Percentiles rank a stretch among this genome's conserved stretches.
Evolutionary conservation across 2,797 vertebrate species (phyloP).

Genomic region (Staurois parvus): DNA sequence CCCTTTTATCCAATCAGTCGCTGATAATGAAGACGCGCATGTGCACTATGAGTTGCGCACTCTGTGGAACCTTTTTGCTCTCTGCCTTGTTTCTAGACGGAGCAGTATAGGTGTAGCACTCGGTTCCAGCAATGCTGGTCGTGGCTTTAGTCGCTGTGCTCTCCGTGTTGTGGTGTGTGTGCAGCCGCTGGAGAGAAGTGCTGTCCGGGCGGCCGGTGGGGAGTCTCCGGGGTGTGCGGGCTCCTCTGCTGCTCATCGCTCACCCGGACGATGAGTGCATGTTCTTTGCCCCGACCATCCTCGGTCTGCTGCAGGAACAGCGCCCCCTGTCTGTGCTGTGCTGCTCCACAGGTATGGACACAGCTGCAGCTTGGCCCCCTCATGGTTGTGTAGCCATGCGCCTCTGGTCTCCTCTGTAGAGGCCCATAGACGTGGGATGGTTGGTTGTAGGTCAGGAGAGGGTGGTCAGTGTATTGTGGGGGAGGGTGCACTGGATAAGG

Average conservation of each 20-base stretch:
- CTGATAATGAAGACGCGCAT: neutral
- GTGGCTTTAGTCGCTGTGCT: neutral
- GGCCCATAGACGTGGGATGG: no score
- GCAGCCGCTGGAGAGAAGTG: neutral
- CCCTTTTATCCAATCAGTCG: neutral
- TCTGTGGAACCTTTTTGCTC: neutral
- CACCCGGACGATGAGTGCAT: constrained; percentile 97
- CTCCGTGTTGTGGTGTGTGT: neutral
- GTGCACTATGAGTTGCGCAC: neutral
- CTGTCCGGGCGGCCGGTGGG: constrained; percentile 32
- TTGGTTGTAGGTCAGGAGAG: no score
- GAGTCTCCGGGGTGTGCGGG: constrained; percentile 1
- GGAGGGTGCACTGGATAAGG: no score
- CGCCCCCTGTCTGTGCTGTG: constrained; percentile 83
- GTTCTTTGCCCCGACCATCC: constrained; percentile 92
- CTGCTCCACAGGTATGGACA: constrained; percentile 88
- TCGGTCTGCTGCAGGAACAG: constrained; percentile 77
- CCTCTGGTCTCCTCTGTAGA: no score
- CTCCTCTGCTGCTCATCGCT: constrained; percentile 79
- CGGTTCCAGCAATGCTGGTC: constrained; percentile 52
- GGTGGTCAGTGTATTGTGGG: no score
- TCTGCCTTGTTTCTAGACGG: neutral
- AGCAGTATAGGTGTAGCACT: neutral
- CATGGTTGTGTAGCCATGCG: no score
- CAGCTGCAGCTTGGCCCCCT: no score